These are phyloP conservation scores for Mastigias papua DNA, from an alignment of 30 jellyfish, hydroid and myxozoan species.

Conservation along the genomic window DNA sequence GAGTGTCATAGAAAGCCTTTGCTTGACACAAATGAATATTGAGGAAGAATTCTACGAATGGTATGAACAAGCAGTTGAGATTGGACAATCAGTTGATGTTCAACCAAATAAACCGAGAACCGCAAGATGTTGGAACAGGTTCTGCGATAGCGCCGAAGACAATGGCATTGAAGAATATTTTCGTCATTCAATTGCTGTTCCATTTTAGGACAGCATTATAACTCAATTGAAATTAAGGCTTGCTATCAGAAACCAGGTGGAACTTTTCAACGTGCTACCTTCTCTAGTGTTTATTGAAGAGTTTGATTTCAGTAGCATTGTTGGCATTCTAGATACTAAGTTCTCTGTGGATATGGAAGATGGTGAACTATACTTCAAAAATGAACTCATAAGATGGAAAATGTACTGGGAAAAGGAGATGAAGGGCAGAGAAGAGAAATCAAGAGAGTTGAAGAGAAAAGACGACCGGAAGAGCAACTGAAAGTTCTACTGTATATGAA, in stretches of 20 bases:
- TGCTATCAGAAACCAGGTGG: slow-evolving; percentile 34
- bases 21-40: slow-evolving; percentile 27
- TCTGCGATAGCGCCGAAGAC: slow-evolving; percentile 37
- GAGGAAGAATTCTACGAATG: slow-evolving; percentile 47
- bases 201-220: slow-evolving; percentile 46
- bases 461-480: slow-evolving; percentile 57
- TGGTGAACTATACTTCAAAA: no score
- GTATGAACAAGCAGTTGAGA: slow-evolving; percentile 52
- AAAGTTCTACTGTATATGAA: slow-evolving; percentile 38
- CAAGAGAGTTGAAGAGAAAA: slow-evolving; percentile 36
- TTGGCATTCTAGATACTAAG: slow-evolving; percentile 1
- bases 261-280: slow-evolving; percentile 23
- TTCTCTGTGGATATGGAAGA: no score
- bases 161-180: slow-evolving; percentile 55
- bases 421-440: slow-evolving; percentile 40
- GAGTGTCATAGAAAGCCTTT: slow-evolving; percentile 11
- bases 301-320: slow-evolving; percentile 23
- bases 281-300: slow-evolving; percentile 50
- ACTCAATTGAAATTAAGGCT: slow-evolving; percentile 47
- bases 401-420: slow-evolving; percentile 60
- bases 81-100: slow-evolving; percentile 49
- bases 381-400: no score
- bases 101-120: no score
- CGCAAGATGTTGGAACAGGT: slow-evolving; percentile 48
- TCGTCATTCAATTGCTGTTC: slow-evolving; percentile 61